These are phyloP conservation scores for Bombylius discolor DNA, from an alignment of 2,888 invertebrate species.

Conservation along the genomic window DNA sequence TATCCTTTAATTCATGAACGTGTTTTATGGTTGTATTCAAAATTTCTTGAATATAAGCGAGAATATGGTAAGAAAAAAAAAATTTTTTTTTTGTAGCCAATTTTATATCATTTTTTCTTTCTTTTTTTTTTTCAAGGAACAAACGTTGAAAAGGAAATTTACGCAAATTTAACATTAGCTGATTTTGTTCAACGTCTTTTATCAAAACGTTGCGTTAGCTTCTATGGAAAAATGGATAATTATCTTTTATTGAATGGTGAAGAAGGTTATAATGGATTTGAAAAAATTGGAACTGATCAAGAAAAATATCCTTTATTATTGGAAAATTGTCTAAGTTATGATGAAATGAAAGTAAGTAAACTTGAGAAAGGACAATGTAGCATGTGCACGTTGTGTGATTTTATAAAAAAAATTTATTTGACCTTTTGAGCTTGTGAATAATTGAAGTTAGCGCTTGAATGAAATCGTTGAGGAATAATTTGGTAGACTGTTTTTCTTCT, in stretches of 20 bases:
- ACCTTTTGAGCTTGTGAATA: too few relatives aligned
- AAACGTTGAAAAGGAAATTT: conserved; percentile 30
- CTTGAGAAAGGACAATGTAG: too few relatives aligned
- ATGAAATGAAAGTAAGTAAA: conserved; percentile 41
- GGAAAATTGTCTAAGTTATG: conserved; percentile 42
- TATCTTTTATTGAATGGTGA: conserved; percentile 36
- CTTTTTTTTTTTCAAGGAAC: conserved; percentile 20
- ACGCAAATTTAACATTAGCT: conserved; percentile 35
- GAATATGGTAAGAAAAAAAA: conserved; percentile 23
- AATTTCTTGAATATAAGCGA: conserved; percentile 50
- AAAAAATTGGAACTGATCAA: conserved; percentile 38
- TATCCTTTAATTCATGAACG: conserved; percentile 59
- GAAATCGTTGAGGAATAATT: too few relatives aligned
- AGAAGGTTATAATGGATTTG: conserved; percentile 40
- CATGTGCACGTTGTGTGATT: too few relatives aligned
- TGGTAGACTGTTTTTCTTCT: too few relatives aligned
- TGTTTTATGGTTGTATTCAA: conserved; percentile 45
- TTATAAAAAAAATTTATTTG: too few relatives aligned
- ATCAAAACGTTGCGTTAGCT: conserved; percentile 40
- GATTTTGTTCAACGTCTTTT: conserved; percentile 42
- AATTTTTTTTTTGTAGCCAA: not conserved
- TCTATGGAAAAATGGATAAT: conserved; percentile 37
- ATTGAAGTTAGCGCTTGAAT: too few relatives aligned
- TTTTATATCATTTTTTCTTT: not conserved
- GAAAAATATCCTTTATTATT: conserved; percentile 39